Base-by-base conservation (phyloP, 2,797 vertebrate genomes). In the Poeciliopsis gracilis region DNA sequence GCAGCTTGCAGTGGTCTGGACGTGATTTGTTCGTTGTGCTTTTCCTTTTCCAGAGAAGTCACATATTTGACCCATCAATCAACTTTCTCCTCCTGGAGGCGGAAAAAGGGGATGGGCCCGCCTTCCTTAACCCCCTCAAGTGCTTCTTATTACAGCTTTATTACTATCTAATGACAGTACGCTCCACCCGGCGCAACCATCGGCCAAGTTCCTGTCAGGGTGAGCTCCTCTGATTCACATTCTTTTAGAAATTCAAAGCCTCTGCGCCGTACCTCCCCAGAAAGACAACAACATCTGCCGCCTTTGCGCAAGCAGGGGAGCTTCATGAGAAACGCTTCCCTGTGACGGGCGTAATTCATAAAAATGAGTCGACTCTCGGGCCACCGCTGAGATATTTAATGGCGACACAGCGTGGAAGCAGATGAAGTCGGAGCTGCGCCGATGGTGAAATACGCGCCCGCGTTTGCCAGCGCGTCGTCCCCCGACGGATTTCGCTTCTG, bases 201-300 rank as follows among this genome's bases (percentile, higher is more conserved):
- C 69, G 3, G 73, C 79, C 91, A 92, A 91, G 81, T 72, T 88
- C 76, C 84, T 86, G 88, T 93, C 91, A 90, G 67, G 73, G 0
- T 1, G 1, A 1, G 1, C 18, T 63, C 71, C 23, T 70, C 72
- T 83, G 66, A 61, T 41, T 41, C 55, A 88, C 76, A 51, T 82
- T 85, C 61, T 72, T 72, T 30, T 55, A 57, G 78, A 81, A 74
- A 83, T 73, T 18, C 30, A 76, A 82, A 78, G 30, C 30, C 43
- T 1, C 5, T 8, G 9, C 57, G 49, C 61, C 28, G 67, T 72
- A 83, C 86, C 79, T 83, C 86, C 86, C 86, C 85, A 53, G 28
- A 75, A 72, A 82, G 33, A 76, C n/a, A 43, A 80, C 71, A 86
- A 83, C 88, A 83, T 82, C 79, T 53, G 85, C 38, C 25, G 72